Evolutionary conservation across 2,888 invertebrate species (phyloP).

Genomic region (Meandrusa payeni): DNA sequence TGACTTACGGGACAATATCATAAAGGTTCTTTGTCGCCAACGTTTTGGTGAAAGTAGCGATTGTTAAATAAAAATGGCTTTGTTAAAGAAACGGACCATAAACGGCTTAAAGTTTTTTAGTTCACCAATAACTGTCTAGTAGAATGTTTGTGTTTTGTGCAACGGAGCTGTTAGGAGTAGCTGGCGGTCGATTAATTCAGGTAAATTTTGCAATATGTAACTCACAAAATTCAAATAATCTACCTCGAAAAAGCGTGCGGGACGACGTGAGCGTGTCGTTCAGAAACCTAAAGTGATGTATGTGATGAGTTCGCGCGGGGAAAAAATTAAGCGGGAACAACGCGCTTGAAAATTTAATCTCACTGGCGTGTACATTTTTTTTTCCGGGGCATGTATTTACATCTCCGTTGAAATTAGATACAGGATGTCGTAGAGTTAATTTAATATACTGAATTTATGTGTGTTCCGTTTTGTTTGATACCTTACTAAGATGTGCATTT

Average conservation of each 20-base stretch:
- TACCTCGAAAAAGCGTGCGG: conserved; percentile 8
- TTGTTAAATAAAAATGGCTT: conserved; percentile 59
- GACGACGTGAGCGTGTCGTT: conserved; percentile 9
- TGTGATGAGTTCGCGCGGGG: conserved; percentile 51
- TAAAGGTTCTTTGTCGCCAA: conserved; percentile 57
- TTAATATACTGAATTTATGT: conserved; percentile 15
- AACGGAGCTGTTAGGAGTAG: conserved; percentile 9
- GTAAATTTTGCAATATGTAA: conserved; percentile 14
- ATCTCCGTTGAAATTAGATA: conserved; percentile 29
- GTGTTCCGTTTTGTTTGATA: conserved; percentile 10
- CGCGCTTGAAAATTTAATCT: conserved; percentile 72
- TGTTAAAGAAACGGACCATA: conserved; percentile 54
- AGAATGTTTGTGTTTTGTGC: conserved; percentile 57
- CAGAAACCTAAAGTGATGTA: conserved; percentile 50
- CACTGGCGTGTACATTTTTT: conserved; percentile 52
- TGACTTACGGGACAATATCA: conserved; percentile 46
- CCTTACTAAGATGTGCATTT: conserved; percentile 8
- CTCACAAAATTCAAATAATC: conserved; percentile 3
- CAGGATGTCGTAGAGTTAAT: conserved; percentile 27
- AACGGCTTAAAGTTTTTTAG: conserved; percentile 67
- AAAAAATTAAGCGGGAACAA: conserved; percentile 58
- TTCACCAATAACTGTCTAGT: conserved; percentile 54
- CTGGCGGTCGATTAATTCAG: conserved; percentile 5
- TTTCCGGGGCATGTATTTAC: conserved; percentile 26
- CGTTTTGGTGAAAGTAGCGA: conserved; percentile 67